phyloP scores from a whole-genome alignment of 2,888 invertebrate genomes.

The Cheilosia scutellata region DNA sequence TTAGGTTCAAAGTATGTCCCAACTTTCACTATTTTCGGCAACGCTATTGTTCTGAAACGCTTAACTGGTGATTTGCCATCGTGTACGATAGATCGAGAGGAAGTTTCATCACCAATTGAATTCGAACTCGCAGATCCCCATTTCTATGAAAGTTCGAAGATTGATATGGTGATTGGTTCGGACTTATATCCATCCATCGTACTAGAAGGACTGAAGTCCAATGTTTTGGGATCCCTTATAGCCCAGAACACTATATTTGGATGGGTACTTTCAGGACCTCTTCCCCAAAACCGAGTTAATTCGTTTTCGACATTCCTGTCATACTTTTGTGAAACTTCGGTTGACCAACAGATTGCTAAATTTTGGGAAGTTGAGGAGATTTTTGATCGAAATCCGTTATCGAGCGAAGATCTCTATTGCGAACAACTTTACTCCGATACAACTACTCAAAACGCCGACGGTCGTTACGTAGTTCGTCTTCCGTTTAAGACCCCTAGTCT shows the following conservation, averaged over 20 bases:
- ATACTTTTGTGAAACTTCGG: neutral
- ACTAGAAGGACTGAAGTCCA: constrained; percentile 2
- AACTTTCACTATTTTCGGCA: neutral
- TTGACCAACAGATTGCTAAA: neutral
- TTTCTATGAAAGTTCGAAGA: constrained; percentile 20
- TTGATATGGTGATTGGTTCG: constrained; percentile 25
- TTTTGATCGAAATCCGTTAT: neutral
- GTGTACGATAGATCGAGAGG: neutral
- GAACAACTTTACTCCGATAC: neutral
- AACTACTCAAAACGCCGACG: neutral
- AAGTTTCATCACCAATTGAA: constrained; percentile 1
- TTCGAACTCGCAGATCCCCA: constrained; percentile 23
- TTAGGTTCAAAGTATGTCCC: constrained; percentile 7
- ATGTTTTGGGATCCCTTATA: constrained; percentile 5
- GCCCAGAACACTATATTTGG: constrained; percentile 27
- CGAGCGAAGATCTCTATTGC: neutral
- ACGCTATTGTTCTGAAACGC: constrained; percentile 22
- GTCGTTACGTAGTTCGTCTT: constrained; percentile 16
- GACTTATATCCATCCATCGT: constrained; percentile 25
- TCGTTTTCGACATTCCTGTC: neutral
- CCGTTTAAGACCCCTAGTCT: neutral
- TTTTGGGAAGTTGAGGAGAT: constrained; percentile 7
- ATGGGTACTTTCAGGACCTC: constrained; percentile 21
- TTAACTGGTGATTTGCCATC: constrained; percentile 13
- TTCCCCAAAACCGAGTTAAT: neutral